phyloP scores from a whole-genome alignment of 2,797 vertebrate species.

The Pyrocephalus nanus region DNA sequence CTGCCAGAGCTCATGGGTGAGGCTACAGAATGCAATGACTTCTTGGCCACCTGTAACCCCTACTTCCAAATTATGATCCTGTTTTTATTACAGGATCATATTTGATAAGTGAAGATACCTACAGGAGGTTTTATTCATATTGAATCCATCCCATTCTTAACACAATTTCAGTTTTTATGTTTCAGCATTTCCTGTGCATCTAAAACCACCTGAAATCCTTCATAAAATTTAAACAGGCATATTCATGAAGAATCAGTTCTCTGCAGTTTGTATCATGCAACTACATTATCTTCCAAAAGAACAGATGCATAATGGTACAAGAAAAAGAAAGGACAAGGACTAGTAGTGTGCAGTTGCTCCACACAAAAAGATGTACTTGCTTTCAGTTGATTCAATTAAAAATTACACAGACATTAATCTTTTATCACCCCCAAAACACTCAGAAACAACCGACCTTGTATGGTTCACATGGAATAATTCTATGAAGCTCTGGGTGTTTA shows the following conservation, averaged over 20 bases:
- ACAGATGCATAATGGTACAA: background rate
- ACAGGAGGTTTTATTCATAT: background rate
- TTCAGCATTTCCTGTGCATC: background rate
- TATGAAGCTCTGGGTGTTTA: background rate
- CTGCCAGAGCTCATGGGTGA: background rate
- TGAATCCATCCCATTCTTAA: background rate
- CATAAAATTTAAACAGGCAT: background rate
- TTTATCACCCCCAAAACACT: background rate
- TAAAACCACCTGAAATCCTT: background rate
- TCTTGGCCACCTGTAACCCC: background rate
- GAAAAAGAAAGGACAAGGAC: background rate
- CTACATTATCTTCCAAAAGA: background rate
- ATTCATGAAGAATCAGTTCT: background rate
- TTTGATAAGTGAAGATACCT: background rate
- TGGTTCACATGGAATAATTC: background rate
- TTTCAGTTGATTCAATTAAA: background rate
- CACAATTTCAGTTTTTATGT: background rate
- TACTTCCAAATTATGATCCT: background rate
- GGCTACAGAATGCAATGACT: fast-evolving
- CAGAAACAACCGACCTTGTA: background rate
- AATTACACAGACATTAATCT: background rate
- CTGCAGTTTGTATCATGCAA: background rate
- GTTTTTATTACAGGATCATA: background rate
- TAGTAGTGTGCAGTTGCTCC: background rate
- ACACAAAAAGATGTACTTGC: background rate